These are phyloP conservation scores for Dilophus febrilis DNA, from an alignment of 2,888 invertebrate genomes.

Conservation along the genomic window DNA sequence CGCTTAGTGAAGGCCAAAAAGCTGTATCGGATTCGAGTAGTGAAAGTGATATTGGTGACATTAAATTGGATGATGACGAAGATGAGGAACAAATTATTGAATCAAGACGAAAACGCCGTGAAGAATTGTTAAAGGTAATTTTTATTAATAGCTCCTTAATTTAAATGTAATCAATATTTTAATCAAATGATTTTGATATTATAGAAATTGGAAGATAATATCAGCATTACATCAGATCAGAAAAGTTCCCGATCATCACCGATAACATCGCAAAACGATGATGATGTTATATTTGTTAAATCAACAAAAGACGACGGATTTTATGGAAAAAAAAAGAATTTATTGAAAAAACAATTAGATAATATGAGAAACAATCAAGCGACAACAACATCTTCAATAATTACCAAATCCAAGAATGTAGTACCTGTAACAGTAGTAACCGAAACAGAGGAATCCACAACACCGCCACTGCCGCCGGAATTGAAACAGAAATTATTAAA, in stretches of 20 bases:
- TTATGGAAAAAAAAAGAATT: too few relatives aligned
- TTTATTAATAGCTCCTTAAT: constrained; percentile 1
- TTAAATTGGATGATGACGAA: constrained; percentile 73
- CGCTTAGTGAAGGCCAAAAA: constrained; percentile 63
- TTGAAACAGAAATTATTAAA: not conserved
- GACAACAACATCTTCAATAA: too few relatives aligned
- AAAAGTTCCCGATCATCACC: not conserved
- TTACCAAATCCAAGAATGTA: not conserved
- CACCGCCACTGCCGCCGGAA: constrained; percentile 7
- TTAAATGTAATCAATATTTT: too few relatives aligned
- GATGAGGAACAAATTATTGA: constrained; percentile 90
- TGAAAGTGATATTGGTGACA: constrained; percentile 48
- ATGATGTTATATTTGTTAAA: constrained; percentile 3
- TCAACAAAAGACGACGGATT: too few relatives aligned
- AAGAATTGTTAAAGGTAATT: constrained; percentile 66
- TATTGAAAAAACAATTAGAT: too few relatives aligned
- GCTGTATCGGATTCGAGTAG: constrained; percentile 44
- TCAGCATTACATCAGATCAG: not conserved
- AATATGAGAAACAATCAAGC: too few relatives aligned
- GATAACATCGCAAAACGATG: not conserved
- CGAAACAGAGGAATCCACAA: constrained; percentile 7
- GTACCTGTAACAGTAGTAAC: not conserved
- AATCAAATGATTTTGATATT: too few relatives aligned
- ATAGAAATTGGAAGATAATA: too few relatives aligned
- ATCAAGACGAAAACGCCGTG: constrained; percentile 66